Base-by-base conservation (phyloP, 2,113 vertebrate species). In the Eudyptes chrysolophus region DNA sequence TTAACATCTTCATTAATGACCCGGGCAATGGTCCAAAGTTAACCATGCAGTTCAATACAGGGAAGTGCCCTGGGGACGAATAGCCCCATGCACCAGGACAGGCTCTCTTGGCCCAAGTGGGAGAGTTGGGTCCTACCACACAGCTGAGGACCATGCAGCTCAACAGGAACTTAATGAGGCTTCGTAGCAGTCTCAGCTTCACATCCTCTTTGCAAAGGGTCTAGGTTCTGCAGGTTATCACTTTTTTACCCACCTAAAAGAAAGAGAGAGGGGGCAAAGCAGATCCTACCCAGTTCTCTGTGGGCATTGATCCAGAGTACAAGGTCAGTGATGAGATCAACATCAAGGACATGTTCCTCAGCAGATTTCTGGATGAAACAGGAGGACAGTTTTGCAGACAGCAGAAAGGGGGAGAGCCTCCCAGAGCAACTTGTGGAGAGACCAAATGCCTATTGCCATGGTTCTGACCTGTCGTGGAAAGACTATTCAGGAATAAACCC, bases 301-400 rank as follows among this genome's bases (percentile, higher is more conserved):
- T 64, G 74, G 84, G 48, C 96, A 96, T 98, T 99, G 10, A 99
- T 98, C 80, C 99, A 98, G 74, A 99, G 94, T 13, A 99, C 98
- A 17, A 99, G 98, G 34, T 99, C 98, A 5, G 98, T 97, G 34
- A 99, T 98, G 11, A 99, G 96, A 89, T 98, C 98, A 42, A 98
- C 79, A 92, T 99, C 98, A 1, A 98, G 98, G 9, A 96, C 46
- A 3, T 97, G 88, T 9, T 99, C 96, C 9, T 98, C 97, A 38
- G 94, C 86, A 10, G 95, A 95, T 97, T 98, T 92, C 55, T 93
- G 61, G 13, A 48, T 62, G 29, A 75, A 52, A n/a, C 7, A 79
- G 13, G 24, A 62, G 16, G 25, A 36, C 22, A 44, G 11, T 34
- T 34, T 42, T 61, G 66, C 40, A 74, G 61, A 14, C 11, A 64